These are phyloP conservation scores for Antennarius maculatus DNA, from an alignment of 2,797 vertebrate species.

Conservation along the genomic window DNA sequence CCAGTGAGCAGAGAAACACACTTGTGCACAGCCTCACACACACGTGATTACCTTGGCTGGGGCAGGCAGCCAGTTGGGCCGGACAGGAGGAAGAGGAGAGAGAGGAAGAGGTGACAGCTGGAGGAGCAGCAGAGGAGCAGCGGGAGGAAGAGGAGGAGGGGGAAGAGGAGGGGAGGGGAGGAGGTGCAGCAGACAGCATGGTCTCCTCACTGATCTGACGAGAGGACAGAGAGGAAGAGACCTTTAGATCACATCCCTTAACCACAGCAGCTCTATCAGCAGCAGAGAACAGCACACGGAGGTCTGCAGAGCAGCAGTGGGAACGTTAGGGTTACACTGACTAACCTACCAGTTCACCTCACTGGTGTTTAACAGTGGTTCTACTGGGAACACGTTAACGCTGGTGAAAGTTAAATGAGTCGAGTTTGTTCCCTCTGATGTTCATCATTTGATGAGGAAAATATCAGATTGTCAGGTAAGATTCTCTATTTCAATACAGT, in stretches of 20 bases:
- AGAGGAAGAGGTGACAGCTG: conserved; percentile 80
- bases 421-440: no score
- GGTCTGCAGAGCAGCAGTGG: no score
- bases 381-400: no score
- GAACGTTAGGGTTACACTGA: no score
- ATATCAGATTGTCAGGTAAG: no score
- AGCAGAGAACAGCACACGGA: conserved; percentile 9
- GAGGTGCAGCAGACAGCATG: conserved; percentile 83
- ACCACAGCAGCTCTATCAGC: conserved; percentile 25
- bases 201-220: conserved; percentile 93
- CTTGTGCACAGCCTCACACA: conserved; percentile 82
- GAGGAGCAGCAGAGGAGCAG: conserved; percentile 82
- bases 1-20: background rate
- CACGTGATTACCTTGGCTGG: conserved; percentile 98
- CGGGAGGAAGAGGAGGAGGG: conserved; percentile 77
- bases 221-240: conserved; percentile 75
- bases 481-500: no score
- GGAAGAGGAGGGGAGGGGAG: conserved; percentile 75
- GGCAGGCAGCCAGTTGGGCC: conserved; percentile 86
- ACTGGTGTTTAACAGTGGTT: no score
- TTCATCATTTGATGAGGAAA: no score
- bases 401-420: no score
- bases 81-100: conserved; percentile 81
- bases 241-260: conserved; percentile 50
- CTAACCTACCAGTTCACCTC: no score